Conservation (phyloP, 2,797 vertebrate species). For the Schizothorax lantsangensis region DNA sequence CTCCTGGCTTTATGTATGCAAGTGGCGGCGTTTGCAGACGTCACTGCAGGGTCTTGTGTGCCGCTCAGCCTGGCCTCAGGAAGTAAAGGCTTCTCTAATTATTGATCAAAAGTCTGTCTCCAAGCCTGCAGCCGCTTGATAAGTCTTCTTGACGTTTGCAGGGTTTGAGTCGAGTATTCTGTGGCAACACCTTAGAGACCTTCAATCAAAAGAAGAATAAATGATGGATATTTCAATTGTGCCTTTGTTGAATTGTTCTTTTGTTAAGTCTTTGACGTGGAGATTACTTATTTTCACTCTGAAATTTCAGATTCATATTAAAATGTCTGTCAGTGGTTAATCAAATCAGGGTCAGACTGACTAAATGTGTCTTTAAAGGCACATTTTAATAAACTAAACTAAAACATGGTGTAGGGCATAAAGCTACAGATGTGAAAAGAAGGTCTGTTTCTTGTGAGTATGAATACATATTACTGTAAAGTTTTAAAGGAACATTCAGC, state of each 20-base stretch:
- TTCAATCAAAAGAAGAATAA: conserved; percentile 29
- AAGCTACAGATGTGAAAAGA: neutral
- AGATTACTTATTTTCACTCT: conserved; percentile 8
- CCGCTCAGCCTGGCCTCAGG: neutral
- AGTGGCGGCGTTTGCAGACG: neutral
- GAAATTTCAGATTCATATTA: conserved; percentile 19
- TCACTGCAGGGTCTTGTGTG: neutral
- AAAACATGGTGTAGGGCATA: neutral
- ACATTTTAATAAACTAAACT: neutral
- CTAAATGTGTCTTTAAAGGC: neutral
- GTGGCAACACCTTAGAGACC: conserved; percentile 23
- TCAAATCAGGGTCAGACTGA: neutral
- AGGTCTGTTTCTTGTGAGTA: neutral
- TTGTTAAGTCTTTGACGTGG: conserved; percentile 4
- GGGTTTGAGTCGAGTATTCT: conserved; percentile 12
- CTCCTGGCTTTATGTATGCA: conserved; percentile 12
- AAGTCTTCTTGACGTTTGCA: conserved; percentile 9
- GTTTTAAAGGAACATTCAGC: too few relatives aligned
- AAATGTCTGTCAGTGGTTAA: conserved; percentile 23
- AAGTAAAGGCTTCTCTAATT: conserved; percentile 31
- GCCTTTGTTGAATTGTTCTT: neutral
- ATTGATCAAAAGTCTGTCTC: conserved; percentile 27
- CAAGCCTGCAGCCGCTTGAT: conserved; percentile 27
- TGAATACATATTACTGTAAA: neutral
- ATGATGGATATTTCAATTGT: conserved; percentile 32